Percentiles rank a stretch among this genome's conserved stretches.
Evolutionary conservation across 2,888 invertebrate genomes (phyloP).

Genomic region (Conomelus anceps): DNA sequence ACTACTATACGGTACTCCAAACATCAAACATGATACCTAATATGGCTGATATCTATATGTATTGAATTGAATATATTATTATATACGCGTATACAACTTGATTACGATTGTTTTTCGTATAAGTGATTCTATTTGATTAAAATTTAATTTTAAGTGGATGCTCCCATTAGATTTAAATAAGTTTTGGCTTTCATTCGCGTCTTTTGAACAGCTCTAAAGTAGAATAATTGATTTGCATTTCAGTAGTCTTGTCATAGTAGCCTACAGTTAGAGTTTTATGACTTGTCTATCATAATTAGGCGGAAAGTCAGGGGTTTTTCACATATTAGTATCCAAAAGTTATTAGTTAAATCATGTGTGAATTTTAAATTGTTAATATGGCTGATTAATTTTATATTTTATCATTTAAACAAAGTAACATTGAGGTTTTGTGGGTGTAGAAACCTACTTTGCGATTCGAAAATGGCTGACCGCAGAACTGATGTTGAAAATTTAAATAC

Average conservation of each 20-base stretch:
- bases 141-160: no score
- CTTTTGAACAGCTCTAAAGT: no score
- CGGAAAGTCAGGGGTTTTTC: not conserved
- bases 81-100: no score
- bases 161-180: no score
- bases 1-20: no score
- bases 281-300: not conserved
- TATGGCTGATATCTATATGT: no score
- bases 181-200: no score
- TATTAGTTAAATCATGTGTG: not conserved
- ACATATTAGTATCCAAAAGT: not conserved
- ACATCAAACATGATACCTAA: no score
- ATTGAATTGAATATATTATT: no score
- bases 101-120: no score
- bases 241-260: not conserved
- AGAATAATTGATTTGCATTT: not conserved
- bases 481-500: constrained; percentile 52
- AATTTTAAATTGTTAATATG: not conserved
- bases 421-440: not conserved
- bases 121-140: no score
- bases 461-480: constrained; percentile 29
- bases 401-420: not conserved
- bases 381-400: not conserved
- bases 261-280: not conserved
- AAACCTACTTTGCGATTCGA: constrained; percentile 13